Conservation (phyloP, 1,140 invertebrate genomes). For the Portunus trituberculatus region DNA sequence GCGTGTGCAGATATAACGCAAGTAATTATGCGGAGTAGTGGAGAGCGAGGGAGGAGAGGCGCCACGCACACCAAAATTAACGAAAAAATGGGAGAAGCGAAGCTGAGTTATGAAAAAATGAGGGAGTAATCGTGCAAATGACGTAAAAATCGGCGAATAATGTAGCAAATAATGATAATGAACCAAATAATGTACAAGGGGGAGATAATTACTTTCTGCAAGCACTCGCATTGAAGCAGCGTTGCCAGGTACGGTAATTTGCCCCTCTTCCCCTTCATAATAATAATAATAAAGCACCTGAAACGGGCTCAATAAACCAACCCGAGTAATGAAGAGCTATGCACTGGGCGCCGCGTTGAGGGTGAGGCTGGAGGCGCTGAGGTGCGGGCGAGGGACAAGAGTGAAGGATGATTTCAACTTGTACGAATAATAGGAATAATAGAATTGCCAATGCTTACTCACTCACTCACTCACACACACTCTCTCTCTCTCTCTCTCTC, state of each 20-base stretch:
- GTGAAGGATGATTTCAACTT: no score
- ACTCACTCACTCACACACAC: background rate
- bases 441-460: background rate
- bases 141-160: conserved; percentile 67
- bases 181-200: conserved; percentile 48
- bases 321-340: conserved; percentile 51
- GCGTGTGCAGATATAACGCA: background rate
- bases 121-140: conserved; percentile 58
- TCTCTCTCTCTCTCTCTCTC: conserved; percentile 18
- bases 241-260: conserved; percentile 40
- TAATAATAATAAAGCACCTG: conserved; percentile 65
- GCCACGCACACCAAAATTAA: conserved; percentile 30
- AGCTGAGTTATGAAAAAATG: conserved; percentile 59
- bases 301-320: conserved; percentile 59
- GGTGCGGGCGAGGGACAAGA: background rate
- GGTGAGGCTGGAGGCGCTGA: background rate
- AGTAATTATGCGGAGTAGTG: conserved; percentile 43
- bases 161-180: conserved; percentile 69
- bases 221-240: conserved; percentile 56
- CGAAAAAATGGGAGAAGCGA: conserved; percentile 26
- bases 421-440: background rate
- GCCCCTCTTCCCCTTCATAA: conserved; percentile 50
- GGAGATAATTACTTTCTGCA: conserved; percentile 69
- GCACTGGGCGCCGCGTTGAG: background rate
- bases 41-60: background rate